Percentiles rank a stretch among this genome's conserved stretches.
Conservation (phyloP, 2,888 invertebrate genomes). For the Aphidius colemani region DNA sequence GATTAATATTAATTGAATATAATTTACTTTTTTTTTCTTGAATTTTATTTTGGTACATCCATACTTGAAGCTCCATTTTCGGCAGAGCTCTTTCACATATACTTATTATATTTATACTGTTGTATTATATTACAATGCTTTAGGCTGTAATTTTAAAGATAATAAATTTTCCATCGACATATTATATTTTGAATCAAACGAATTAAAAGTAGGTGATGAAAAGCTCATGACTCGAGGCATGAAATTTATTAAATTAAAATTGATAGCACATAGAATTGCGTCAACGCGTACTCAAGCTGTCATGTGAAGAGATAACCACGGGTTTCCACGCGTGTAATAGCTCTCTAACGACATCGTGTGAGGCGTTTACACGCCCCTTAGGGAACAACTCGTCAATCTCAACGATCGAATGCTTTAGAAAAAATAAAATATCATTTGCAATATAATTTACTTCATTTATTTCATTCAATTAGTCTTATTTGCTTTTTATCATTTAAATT, state of each 20-base stretch:
- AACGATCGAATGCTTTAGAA: background rate
- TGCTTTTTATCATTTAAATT: no score
- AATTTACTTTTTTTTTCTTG: constrained; percentile 19
- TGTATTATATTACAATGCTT: background rate
- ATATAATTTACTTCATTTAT: no score
- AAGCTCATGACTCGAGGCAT: constrained; percentile 40
- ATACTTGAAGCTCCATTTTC: no score
- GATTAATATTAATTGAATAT: constrained; percentile 39
- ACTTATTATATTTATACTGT: background rate
- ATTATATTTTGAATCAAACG: background rate
- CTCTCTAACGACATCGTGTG: constrained; percentile 39
- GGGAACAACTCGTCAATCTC: constrained; percentile 25
- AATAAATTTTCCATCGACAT: no score
- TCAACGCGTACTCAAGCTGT: constrained; percentile 22
- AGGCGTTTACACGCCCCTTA: constrained; percentile 33
- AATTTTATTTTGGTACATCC: background rate
- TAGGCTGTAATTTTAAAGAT: background rate
- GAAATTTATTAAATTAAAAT: constrained; percentile 44
- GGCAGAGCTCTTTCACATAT: no score
- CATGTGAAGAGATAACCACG: constrained; percentile 39
- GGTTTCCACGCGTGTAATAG: constrained; percentile 39
- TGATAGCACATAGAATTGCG: constrained; percentile 25
- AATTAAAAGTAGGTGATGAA: constrained; percentile 12
- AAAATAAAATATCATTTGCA: constrained; percentile 4
- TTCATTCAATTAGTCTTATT: background rate